These are phyloP conservation scores for Dexiosoma caninum DNA, from an alignment of 2,888 invertebrate species.

Conservation along the genomic window DNA sequence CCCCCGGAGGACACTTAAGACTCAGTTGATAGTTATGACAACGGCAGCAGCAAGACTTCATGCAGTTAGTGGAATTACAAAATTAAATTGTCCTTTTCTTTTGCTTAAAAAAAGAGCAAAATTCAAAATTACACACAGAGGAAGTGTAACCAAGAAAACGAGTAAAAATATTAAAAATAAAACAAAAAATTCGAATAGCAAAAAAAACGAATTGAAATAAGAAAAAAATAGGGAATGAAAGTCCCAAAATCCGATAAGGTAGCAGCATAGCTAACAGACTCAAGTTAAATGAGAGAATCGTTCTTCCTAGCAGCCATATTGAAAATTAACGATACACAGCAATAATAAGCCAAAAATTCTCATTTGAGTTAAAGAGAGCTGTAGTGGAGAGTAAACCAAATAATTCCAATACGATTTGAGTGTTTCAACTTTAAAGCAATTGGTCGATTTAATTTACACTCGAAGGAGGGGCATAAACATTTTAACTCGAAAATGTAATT, in stretches of 20 bases:
- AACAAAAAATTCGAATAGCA: conserved; percentile 63
- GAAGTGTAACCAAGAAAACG: conserved; percentile 62
- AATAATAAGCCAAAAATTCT: conserved; percentile 13
- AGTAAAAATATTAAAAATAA: conserved; percentile 20
- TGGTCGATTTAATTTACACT: conserved; percentile 18
- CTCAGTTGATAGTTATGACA: conserved; percentile 62
- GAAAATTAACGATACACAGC: conserved; percentile 55
- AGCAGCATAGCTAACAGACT: conserved; percentile 45
- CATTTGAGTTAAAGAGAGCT: conserved; percentile 37
- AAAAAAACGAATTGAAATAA: conserved; percentile 66
- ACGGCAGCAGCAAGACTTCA: conserved; percentile 29
- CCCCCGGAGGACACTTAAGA: conserved; percentile 76
- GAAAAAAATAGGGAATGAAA: conserved; percentile 27
- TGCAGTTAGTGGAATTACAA: conserved; percentile 40
- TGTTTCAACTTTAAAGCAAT: conserved; percentile 11
- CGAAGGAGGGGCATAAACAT: conserved; percentile 10
- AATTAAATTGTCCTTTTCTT: conserved; percentile 54
- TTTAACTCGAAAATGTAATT: background rate
- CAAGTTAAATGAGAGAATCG: conserved; percentile 45
- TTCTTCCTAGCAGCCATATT: conserved; percentile 65
- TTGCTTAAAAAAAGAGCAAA: conserved; percentile 4
- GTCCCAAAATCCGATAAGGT: conserved; percentile 58
- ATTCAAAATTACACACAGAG: conserved; percentile 73
- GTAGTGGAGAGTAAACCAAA: background rate
- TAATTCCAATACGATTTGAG: background rate